A percentile compares a stretch with the other conserved stretches of the same genome.
Conservation (phyloP, 2,797 vertebrate genomes). For the Gymnothorax reevesii region DNA sequence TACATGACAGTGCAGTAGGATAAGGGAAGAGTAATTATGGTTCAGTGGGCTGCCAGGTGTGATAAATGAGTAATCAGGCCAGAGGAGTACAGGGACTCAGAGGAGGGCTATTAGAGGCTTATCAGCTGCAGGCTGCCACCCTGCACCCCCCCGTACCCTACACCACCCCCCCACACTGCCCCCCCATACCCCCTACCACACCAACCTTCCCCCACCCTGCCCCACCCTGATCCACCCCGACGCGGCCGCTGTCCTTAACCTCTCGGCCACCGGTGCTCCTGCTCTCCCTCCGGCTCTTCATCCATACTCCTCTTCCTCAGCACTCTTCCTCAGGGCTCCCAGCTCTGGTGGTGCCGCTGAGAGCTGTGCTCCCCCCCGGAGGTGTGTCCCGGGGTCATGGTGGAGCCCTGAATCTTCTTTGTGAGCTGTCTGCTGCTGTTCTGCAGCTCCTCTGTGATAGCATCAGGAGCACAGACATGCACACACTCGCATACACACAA, state of each 20-base stretch:
- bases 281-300: neutral
- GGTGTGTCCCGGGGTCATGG: slow-evolving; percentile 11
- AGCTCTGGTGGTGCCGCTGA: neutral
- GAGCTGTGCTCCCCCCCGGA: neutral
- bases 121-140: slow-evolving; percentile 90
- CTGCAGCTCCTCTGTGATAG: neutral
- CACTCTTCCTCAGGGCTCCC: no score
- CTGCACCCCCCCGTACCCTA: slow-evolving; percentile 55
- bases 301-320: neutral
- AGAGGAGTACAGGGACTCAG: slow-evolving; percentile 90
- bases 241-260: slow-evolving; percentile 56
- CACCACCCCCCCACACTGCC: slow-evolving; percentile 23
- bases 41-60: slow-evolving; percentile 99
- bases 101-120: slow-evolving; percentile 98
- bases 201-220: slow-evolving; percentile 58
- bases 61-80: slow-evolving; percentile 99
- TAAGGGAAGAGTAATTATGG: slow-evolving; percentile 99
- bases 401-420: slow-evolving; percentile 28
- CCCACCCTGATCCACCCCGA: slow-evolving; percentile 60
- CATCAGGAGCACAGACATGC: neutral
- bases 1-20: slow-evolving; percentile 97
- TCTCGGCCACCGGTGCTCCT: slow-evolving; percentile 38
- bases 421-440: slow-evolving; percentile 20
- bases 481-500: neutral
- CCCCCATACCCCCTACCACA: slow-evolving; percentile 57